Evolutionary conservation across 53 echinoderm and acorn worm species (phyloP).

Genomic region (Patiria pectinifera): DNA sequence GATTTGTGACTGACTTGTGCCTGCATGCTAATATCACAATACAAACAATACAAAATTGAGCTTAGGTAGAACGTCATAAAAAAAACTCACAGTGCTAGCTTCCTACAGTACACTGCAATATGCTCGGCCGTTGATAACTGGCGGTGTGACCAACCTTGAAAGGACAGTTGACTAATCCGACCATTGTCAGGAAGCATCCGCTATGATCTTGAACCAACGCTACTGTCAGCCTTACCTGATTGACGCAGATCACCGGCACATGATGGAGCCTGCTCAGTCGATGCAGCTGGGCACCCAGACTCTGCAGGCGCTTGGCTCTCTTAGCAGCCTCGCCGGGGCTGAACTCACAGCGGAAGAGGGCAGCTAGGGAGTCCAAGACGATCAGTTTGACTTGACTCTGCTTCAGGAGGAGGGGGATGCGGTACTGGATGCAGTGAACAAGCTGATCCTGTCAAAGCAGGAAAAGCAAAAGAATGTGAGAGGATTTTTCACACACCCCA

Average conservation of each 20-base stretch:
- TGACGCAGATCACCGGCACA: conserved; percentile 90
- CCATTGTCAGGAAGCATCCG: too few relatives aligned
- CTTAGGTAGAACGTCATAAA: too few relatives aligned
- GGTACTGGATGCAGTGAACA: conserved; percentile 86
- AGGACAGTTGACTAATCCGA: too few relatives aligned
- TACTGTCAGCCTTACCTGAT: conserved; percentile 73
- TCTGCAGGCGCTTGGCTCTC: conserved; percentile 87
- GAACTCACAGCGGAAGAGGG: conserved; percentile 95
- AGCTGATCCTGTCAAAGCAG: conserved; percentile 77
- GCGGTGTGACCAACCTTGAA: too few relatives aligned
- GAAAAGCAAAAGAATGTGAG: background rate
- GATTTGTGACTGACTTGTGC: too few relatives aligned
- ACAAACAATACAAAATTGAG: too few relatives aligned
- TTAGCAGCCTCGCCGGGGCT: conserved; percentile 67
- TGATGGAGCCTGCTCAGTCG: conserved; percentile 73
- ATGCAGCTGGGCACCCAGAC: conserved; percentile 81
- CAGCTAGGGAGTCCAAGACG: conserved; percentile 94
- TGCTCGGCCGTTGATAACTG: too few relatives aligned
- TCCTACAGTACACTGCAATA: too few relatives aligned
- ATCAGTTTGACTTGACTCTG: conserved; percentile 83
- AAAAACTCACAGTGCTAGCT: too few relatives aligned
- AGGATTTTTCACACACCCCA: background rate
- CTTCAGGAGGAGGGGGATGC: conserved; percentile 85
- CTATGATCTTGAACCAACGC: background rate
- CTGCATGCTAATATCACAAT: too few relatives aligned